These are phyloP conservation scores for Eucera pruinosa DNA, from an alignment of 2,888 invertebrate species.

Conservation along the genomic window DNA sequence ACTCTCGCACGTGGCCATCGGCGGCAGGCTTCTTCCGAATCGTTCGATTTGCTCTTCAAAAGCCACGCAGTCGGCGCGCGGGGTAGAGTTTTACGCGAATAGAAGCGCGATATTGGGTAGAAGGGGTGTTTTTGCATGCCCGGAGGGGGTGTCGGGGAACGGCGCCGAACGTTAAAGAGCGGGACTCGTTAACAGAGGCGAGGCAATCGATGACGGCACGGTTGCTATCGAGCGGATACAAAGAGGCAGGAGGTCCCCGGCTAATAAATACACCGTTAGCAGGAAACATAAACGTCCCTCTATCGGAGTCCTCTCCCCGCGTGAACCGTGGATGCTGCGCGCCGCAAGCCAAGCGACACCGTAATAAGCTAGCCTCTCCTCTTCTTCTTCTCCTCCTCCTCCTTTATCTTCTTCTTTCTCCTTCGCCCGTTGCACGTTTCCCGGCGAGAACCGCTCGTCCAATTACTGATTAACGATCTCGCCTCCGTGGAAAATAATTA, in stretches of 20 bases:
- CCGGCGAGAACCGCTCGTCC: slow-evolving; percentile 67
- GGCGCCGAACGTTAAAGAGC: not conserved
- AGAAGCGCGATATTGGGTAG: no score
- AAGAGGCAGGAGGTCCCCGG: slow-evolving; percentile 19
- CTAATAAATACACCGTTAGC: slow-evolving; percentile 63
- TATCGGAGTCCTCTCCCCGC: slow-evolving; percentile 37
- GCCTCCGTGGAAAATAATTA: slow-evolving; percentile 73
- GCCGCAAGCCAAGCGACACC: slow-evolving; percentile 54
- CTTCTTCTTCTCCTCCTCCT: not conserved
- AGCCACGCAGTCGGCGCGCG: no score
- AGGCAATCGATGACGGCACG: slow-evolving; percentile 34
- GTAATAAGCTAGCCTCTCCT: slow-evolving; percentile 54
- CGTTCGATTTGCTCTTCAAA: not conserved
- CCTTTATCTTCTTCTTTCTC: not conserved
- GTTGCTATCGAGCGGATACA: slow-evolving; percentile 9
- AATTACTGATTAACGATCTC: slow-evolving; percentile 77
- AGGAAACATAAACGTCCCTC: slow-evolving; percentile 55
- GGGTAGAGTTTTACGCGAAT: no score
- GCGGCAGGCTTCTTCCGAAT: not conserved
- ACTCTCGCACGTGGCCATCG: no score
- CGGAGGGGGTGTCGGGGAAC: not conserved
- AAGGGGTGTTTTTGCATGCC: not conserved
- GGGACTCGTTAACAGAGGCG: slow-evolving; percentile 24
- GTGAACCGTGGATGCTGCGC: slow-evolving; percentile 43
- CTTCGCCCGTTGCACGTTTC: slow-evolving; percentile 67